Evolutionary conservation across 2,113 vertebrate genomes (phyloP).

Genomic region (Pogonocichla stellata): DNA sequence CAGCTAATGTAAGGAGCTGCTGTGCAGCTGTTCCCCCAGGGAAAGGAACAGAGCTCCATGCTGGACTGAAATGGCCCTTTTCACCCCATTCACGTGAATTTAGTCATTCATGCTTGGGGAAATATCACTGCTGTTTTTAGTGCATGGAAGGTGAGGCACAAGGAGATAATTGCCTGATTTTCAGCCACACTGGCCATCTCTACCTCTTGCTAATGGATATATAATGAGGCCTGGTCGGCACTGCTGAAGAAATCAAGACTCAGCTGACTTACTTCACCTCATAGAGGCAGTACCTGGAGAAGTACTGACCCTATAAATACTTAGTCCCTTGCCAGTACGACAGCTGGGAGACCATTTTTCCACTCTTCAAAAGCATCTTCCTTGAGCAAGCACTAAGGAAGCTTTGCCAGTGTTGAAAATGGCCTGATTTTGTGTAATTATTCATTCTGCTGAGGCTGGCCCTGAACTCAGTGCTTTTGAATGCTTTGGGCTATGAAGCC

Average conservation of each 20-base stretch:
- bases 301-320: not conserved
- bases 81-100: not conserved
- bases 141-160: not conserved
- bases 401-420: not conserved
- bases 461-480: not conserved
- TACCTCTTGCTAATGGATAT: not conserved
- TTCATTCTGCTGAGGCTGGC: not conserved
- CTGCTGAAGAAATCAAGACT: not conserved
- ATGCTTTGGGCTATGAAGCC: not conserved
- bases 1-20: not conserved
- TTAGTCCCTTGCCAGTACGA: fast-evolving
- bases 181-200: not conserved
- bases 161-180: not conserved
- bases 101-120: not conserved
- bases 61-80: not conserved
- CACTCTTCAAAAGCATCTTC: not conserved
- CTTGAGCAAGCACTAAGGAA: not conserved
- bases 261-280: not conserved
- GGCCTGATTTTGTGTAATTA: not conserved
- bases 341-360: not conserved
- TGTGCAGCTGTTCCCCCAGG: not conserved
- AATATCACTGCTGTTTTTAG: not conserved
- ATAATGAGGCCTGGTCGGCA: not conserved
- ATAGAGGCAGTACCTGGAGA: not conserved
- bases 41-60: not conserved